Evolutionary conservation across 2,888 invertebrate species (phyloP), one percentile per base, ranked within the genome.

Genomic region (Meganola albula): DNA sequence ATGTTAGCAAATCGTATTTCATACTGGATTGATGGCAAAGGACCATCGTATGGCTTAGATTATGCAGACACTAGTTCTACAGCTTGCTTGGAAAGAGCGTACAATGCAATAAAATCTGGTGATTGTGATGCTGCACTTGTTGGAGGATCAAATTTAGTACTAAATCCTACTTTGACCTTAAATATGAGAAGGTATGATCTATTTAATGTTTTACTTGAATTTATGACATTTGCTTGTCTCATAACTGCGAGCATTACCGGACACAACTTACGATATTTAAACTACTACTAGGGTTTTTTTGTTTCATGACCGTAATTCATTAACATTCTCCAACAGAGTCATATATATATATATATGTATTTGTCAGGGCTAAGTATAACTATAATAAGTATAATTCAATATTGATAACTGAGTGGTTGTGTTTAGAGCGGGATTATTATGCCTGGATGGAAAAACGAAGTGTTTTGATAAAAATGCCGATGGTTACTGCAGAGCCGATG

Each of bases 391-490:
- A n/a, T n/a, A n/a, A n/a, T n/a, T n/a, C n/a, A n/a, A n/a, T n/a
- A n/a, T n/a, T n/a, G n/a, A n/a, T n/a, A n/a, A n/a, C n/a, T n/a
- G n/a, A n/a, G n/a, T n/a, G n/a, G n/a, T 20, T 38, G 3, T 24
- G 45, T 53, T 14, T 10, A 53, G 53, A 26, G 34, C 39, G 12
- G 73, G 64, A 3, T 52, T 66, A 4, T 26, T 70, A 1, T 63
- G 69, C 32, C 26, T 60, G 2, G 93, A 96, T 48, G 97, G 97
- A 0, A 88, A 88, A 39, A 97, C 96, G 62, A 94, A 94, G 58
- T 92, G 93, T 0, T 97, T 98, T 63, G 97, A 98, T 69, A 90
- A 90, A 24, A 85, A 90, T 20, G 93, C 90, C 1, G 87, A 91
- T 56, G 95, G 95, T 0, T 94, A 93, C 51, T 91, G 89, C 0